Base-by-base conservation (phyloP, 2,888 invertebrate genomes). In the Microchrysa polita region DNA sequence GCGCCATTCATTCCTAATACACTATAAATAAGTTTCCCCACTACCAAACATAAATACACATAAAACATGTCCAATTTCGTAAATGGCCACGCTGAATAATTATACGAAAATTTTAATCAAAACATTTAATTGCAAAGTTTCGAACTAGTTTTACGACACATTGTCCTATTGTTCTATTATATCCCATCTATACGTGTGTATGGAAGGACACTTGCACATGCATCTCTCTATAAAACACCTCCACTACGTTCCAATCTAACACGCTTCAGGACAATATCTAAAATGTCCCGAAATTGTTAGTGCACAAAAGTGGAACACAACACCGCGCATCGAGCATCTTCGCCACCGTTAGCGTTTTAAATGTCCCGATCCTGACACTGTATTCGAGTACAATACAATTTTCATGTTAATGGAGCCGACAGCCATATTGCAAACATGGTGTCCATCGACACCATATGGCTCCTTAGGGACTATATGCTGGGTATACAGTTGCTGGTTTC, bases 61-160 rank as follows among this genome's bases (percentile, higher is more conserved):
- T 69, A 71, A 74, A 40, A 63, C 57, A 71, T 61, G 61, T 23
- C 69, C 74, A 74, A 71, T 74, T 74, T 74, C 55, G 60, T 63
- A 71, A 69, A 74, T 74, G 57, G 74, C 59, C 60, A 63, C 69
- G 53, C 69, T 20, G 57, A 74, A 74, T 71, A 42, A 69, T 74
- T 60, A 53, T 61, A 20, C n/a, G n/a, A 7, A 74, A 53, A 60
- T 69, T 74, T 74, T 74, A 74, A 74, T 74, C 74, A 74, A 74
- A 74, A 63, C 74, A 74, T 74, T 74, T 74, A 74, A 71, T 74
- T 74, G 61, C 34, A 69, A 34, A 71, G 55, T 74, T 69, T 61
- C 52, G 74, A 52, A 42, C 53, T 53, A 71, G 71, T 74, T 69
- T 67, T 48, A 14, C 52, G 48, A 16, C n/a, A 48, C 14, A 34